Evolutionary conservation across 1,140 invertebrate species (phyloP).

Genomic region (Drosophila nigrodunni): DNA sequence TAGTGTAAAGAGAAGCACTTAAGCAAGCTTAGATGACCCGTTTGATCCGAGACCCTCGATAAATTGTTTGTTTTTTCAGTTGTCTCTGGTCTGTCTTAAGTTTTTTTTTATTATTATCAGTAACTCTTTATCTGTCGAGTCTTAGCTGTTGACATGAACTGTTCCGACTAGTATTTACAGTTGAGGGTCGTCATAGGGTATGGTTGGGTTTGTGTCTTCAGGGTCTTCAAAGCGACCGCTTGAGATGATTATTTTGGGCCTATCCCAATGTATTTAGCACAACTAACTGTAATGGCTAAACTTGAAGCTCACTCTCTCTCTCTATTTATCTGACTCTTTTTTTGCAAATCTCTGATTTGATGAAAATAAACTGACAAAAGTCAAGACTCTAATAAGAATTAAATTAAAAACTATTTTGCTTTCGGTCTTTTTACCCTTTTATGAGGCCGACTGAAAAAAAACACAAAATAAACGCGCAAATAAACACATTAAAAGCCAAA

Average conservation of each 20-base stretch:
- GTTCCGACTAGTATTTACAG: conserved; percentile 39
- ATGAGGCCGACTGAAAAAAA: conserved; percentile 56
- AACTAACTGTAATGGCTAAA: conserved; percentile 38
- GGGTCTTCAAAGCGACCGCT: conserved; percentile 32
- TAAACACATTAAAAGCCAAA: conserved; percentile 79
- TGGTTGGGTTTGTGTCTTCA: conserved; percentile 1
- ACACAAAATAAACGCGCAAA: conserved; percentile 65
- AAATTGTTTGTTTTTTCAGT: conserved; percentile 22
- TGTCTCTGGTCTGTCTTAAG: neutral
- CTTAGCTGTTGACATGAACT: conserved; percentile 47
- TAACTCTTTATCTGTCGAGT: conserved; percentile 40
- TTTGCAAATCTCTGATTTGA: conserved; percentile 28
- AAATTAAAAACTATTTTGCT: conserved; percentile 75
- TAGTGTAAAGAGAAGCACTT: conserved; percentile 18
- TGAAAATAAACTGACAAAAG: conserved; percentile 17
- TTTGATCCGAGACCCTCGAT: conserved; percentile 36
- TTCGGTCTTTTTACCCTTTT: conserved; percentile 48
- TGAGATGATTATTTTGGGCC: conserved; percentile 23
- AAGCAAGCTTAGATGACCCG: conserved; percentile 8
- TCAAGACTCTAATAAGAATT: conserved; percentile 65
- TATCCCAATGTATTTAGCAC: conserved; percentile 37
- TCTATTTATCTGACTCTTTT: neutral
- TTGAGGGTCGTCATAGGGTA: conserved; percentile 31
- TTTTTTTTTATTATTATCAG: conserved; percentile 44
- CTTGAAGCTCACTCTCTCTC: neutral